Evolutionary conservation across 2,113 vertebrate species (phyloP), one percentile per base, ranked within the genome.

Genomic region (Nerophis lumbriciformis): DNA sequence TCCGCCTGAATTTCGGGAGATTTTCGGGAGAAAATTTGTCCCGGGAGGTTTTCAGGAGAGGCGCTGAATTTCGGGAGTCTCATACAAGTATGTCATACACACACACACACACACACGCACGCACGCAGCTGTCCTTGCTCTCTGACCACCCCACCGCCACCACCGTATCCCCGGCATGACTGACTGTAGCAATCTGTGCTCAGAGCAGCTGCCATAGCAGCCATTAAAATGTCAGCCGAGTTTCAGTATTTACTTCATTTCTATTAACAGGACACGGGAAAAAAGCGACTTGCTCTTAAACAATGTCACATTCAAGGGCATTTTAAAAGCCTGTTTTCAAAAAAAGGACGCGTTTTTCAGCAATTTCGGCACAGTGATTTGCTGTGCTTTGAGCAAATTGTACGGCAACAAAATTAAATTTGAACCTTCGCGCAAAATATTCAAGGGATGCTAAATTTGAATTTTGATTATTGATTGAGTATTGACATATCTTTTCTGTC

Each of bases 211-310:
- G 64, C 53, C 78, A 61, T 80, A 10, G 68, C 75, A 77, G 59
- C 66, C 73, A 78, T 79, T 81, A 79, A 86, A 79, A 84, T 79
- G 77, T 83, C 69, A 78, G 42, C 56, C 42, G 4, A 64, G 60
- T 66, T 59, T 50, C 77, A 77, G 83, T 79, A 78, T 81, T 83
- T 81, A 66, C 62, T 58, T 78, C 28, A 65, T 70, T 85, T 21
- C 66, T 63, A 68, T 83, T 73, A 75, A 63, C 10, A 39, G 15
- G 37, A 10, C 61, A 9, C 45, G 37, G 37, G 4, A 53, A 71
- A 72, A 76, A 61, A 9, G 47, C 61, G 16, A 58, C 15, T 63
- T 7, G 28, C 61, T 58, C 48, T 67, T 39, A 65, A 72, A 65
- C 53, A 66, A 66, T 52, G 61, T 48, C 13, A 53, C 59, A 50